These are phyloP conservation scores for Pungitius pungitius DNA, from an alignment of 2,113 vertebrate species.

Conservation along the genomic window DNA sequence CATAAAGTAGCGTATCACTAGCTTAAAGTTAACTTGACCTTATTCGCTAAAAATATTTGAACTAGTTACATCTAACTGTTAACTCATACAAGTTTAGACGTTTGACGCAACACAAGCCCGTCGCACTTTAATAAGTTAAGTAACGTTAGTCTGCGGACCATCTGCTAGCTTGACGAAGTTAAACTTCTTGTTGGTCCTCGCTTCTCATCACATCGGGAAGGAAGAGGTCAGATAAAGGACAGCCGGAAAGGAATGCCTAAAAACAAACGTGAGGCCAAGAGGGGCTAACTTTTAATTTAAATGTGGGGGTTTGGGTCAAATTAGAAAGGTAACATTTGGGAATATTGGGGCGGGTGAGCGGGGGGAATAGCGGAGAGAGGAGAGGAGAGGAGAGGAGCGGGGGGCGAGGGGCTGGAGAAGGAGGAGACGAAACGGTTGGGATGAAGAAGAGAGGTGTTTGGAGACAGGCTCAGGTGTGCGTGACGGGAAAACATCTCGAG, in stretches of 20 bases:
- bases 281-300: not conserved
- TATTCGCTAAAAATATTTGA: not conserved
- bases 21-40: no score
- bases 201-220: not conserved
- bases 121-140: not conserved
- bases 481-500: constrained; percentile 78
- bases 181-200: not conserved
- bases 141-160: not conserved
- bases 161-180: not conserved
- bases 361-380: not conserved
- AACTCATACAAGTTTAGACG: no score
- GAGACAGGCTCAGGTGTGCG: constrained; percentile 77
- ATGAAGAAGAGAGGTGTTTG: constrained; percentile 64
- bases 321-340: not conserved
- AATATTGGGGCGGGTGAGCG: not conserved
- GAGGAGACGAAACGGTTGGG: constrained; percentile 37
- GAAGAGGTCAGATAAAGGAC: not conserved
- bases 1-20: not conserved
- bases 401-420: constrained; percentile 13
- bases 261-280: not conserved
- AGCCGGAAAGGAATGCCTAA: constrained; percentile 5
- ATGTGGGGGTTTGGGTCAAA: not conserved
- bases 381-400: constrained; percentile 21
- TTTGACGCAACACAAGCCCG: not conserved
- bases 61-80: no score